Evolutionary conservation across 2,888 invertebrate species (phyloP).

Genomic region (Xestoiulus laeticollis): DNA sequence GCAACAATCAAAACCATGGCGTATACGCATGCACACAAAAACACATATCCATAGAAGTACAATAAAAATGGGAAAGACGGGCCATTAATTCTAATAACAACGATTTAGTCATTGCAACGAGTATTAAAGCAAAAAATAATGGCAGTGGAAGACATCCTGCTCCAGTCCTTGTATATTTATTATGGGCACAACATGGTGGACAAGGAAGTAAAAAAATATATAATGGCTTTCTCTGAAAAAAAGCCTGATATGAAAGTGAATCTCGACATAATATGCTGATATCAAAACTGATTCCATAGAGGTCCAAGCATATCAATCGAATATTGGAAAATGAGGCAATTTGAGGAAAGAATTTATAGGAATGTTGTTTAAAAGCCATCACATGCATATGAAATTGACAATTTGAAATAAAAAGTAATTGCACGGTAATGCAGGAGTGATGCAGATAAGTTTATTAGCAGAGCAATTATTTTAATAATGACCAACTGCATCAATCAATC

Average conservation of each 20-base stretch:
- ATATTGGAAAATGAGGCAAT: neutral
- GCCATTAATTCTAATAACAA: constrained; percentile 16
- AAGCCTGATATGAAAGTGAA: neutral
- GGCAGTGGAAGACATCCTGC: neutral
- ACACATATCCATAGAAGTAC: neutral
- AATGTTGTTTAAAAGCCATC: neutral
- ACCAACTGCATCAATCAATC: too few relatives aligned
- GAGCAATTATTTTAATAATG: too few relatives aligned
- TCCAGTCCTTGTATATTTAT: neutral
- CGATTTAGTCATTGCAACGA: neutral
- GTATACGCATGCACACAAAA: constrained; percentile 9
- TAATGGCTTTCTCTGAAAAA: neutral
- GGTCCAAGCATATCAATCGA: neutral
- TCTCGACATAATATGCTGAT: neutral
- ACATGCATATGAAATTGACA: too few relatives aligned
- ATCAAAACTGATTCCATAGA: neutral
- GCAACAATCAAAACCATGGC: neutral
- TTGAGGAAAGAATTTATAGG: neutral
- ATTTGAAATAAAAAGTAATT: too few relatives aligned
- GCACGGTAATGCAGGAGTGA: too few relatives aligned
- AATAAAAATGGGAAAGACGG: neutral
- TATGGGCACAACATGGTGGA: neutral
- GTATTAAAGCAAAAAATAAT: neutral
- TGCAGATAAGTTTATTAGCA: too few relatives aligned
- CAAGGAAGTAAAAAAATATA: neutral